Evolutionary conservation across 1,140 invertebrate species (phyloP).

Genomic region (Spodoptera frugiperda): DNA sequence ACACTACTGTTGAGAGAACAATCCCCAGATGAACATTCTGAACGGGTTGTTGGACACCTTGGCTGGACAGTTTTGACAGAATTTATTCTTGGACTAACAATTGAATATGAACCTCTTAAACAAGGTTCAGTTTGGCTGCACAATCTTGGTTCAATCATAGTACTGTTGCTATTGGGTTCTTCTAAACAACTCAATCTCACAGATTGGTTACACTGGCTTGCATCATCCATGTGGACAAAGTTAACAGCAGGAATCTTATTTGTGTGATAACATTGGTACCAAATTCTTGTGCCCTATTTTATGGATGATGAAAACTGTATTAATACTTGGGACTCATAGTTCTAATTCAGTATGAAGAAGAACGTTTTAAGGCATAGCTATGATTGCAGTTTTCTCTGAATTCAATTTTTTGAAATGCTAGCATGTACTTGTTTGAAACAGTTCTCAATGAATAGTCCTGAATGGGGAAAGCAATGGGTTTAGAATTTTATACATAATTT

Average conservation of each 20-base stretch:
- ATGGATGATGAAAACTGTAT: slow-evolving; percentile 53
- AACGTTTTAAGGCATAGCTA: slow-evolving; percentile 49
- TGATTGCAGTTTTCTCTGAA: slow-evolving; percentile 69
- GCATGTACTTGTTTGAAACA: slow-evolving; percentile 62
- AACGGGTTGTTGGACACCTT: slow-evolving; percentile 11
- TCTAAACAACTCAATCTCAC: slow-evolving; percentile 50
- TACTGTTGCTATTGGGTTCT: slow-evolving; percentile 72
- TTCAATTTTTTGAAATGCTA: slow-evolving; percentile 71
- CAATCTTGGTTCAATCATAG: slow-evolving; percentile 57
- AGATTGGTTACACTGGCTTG: slow-evolving; percentile 48
- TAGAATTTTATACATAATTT: slow-evolving; percentile 40
- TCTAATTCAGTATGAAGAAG: slow-evolving; percentile 50
- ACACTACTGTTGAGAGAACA: slow-evolving; percentile 64
- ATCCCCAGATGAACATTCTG: slow-evolving; percentile 50
- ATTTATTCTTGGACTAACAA: background rate
- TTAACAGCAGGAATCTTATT: slow-evolving; percentile 74
- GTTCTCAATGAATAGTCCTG: slow-evolving; percentile 63
- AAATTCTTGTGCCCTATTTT: slow-evolving; percentile 74
- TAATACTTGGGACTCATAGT: slow-evolving; percentile 42
- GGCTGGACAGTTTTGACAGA: background rate
- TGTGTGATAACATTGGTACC: slow-evolving; percentile 80
- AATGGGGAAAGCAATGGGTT: slow-evolving; percentile 59
- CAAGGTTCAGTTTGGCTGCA: slow-evolving; percentile 39
- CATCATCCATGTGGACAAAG: slow-evolving; percentile 74
- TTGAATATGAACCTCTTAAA: background rate